Evolutionary conservation across 1,140 invertebrate species (phyloP).

Genomic region (Ditylenchus dipsaci): DNA sequence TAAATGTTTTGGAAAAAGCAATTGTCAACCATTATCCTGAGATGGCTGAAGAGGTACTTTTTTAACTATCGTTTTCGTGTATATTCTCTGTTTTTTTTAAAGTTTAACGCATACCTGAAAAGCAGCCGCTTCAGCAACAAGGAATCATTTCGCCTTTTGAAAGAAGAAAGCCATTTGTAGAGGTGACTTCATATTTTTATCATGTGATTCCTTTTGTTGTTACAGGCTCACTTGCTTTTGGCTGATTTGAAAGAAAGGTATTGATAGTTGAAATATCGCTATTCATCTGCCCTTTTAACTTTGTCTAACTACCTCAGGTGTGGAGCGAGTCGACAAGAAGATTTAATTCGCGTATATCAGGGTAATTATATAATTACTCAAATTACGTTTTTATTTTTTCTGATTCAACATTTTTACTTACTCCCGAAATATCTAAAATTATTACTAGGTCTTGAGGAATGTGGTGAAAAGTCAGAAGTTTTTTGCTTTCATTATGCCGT

Average conservation of each 20-base stretch:
- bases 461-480: constrained; percentile 13
- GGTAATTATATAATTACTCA: no score
- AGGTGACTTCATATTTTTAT: not conserved
- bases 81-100: not conserved
- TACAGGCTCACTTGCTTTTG: constrained; percentile 14
- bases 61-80: not conserved
- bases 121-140: not conserved
- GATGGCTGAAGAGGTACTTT: not conserved
- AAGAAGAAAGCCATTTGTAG: constrained; percentile 6
- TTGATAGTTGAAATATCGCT: not conserved
- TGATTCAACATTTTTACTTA: no score
- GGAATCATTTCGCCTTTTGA: not conserved
- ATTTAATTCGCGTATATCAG: not conserved
- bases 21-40: constrained; percentile 14
- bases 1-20: constrained; percentile 19
- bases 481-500: constrained; percentile 22
- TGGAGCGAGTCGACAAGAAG: not conserved
- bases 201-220: not conserved
- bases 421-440: no score
- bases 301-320: no score
- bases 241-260: constrained; percentile 13
- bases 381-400: no score
- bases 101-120: not conserved
- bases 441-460: constrained; percentile 2
- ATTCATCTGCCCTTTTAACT: not conserved